Percentiles rank a stretch among this genome's conserved stretches.
Conservation (phyloP, 2,888 invertebrate genomes). For the Spodoptera exigua region DNA sequence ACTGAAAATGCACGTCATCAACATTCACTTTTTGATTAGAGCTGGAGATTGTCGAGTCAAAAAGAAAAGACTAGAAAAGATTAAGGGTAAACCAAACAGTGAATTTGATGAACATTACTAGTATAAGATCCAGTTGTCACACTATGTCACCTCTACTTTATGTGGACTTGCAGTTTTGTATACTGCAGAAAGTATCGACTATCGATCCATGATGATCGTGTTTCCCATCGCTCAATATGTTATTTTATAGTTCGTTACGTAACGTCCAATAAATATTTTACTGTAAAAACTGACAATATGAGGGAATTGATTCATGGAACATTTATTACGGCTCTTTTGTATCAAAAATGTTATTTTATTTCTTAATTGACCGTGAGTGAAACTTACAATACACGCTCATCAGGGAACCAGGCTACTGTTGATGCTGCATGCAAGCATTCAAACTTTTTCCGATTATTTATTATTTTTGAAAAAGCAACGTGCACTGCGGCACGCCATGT, state of each 20-base stretch:
- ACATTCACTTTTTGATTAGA: no score
- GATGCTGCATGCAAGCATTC: not conserved
- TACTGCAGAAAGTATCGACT: no score
- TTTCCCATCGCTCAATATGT: not conserved
- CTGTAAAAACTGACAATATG: conserved; percentile 22
- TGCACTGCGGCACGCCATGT: not conserved
- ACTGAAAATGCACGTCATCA: no score
- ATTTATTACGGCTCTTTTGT: conserved; percentile 10
- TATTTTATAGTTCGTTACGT: conserved; percentile 40
- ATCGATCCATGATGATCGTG: not conserved
- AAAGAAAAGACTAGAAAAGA: no score
- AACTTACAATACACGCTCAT: not conserved
- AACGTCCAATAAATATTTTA: conserved; percentile 38
- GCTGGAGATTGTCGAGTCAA: no score
- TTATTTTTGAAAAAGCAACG: no score
- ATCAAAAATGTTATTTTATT: conserved; percentile 10
- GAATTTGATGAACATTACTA: no score
- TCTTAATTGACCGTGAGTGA: not conserved
- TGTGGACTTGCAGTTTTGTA: no score
- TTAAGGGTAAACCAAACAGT: no score
- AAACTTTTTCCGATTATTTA: not conserved
- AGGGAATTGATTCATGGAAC: conserved; percentile 28
- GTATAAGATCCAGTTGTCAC: no score
- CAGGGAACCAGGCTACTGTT: no score
- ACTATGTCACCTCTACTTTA: no score